Base-by-base conservation (phyloP, 2,113 vertebrate genomes). In the Pteruthius melanotis region DNA sequence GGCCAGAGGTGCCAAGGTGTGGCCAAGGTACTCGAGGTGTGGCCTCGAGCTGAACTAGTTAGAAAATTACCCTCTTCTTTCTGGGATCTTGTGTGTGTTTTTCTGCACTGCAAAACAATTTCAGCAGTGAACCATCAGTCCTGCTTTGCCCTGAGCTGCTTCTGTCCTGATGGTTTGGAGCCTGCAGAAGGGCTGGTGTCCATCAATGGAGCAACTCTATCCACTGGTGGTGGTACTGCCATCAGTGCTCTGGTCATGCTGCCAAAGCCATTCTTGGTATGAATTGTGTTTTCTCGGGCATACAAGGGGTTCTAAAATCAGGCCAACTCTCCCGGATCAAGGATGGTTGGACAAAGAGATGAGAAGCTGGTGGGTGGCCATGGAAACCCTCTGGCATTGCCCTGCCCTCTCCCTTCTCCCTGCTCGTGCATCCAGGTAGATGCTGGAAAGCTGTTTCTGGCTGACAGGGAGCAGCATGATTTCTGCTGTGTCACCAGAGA, bases 371-470 rank as follows among this genome's bases (percentile, higher is more conserved):
- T 26, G n/a, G 13, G 31, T n/a, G 57, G 39, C 57, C 37, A 4
- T 11, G 20, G 65, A 11, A 79, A 37, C 11, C 19, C 26, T n/a
- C 13, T 44, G 17, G 50, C 45, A 52, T 23, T 75, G 15, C 60
- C 21, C 37, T 75, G 39, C 47, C 19, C 70, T 69, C 40, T 60
- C 69, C 75, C 8, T 54, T 57, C 23, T 30, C 44, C 12, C 52
- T 57, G 17, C 15, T 16, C 0, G 0, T 49, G 11, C 8, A 4
- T 8, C 20, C 35, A 44, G 21, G 42, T 27, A 0, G 2, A 45
- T 27, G 45, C 45, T 45, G 45, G 15, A 37, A 40, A 80, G 31
- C 74, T 50, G 12, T 15, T 33, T 28, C 52, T 66, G 75, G 21
- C 53, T 65, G 64, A 12, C 28, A 0, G 1, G 45, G 22, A 3